Conservation (phyloP, 2,888 invertebrate genomes). For the Pheosia gnoma region DNA sequence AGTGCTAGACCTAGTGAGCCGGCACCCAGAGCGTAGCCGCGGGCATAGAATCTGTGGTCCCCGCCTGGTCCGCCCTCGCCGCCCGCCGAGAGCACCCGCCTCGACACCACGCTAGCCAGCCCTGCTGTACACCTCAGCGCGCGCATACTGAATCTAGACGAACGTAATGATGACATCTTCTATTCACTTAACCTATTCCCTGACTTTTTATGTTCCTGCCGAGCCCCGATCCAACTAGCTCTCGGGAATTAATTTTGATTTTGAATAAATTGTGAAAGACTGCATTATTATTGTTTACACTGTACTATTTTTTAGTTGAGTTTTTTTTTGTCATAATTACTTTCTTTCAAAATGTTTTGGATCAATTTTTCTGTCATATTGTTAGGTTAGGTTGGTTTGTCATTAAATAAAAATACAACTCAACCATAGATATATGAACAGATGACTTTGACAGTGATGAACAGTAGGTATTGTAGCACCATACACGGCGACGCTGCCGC, state of each 20-base stretch:
- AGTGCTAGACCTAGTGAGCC: constrained; percentile 64
- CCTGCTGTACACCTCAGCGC: constrained; percentile 45
- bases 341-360: neutral
- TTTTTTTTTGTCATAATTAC: neutral
- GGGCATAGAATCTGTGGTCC: constrained; percentile 16
- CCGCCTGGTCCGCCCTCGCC: constrained; percentile 24
- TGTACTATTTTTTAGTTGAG: constrained; percentile 1
- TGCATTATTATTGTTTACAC: constrained; percentile 2
- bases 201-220: neutral
- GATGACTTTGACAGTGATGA: neutral
- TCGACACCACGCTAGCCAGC: constrained; percentile 37
- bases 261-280: neutral
- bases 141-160: constrained; percentile 21
- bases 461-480: no score
- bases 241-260: constrained; percentile 3
- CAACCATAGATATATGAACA: neutral
- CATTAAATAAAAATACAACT: neutral
- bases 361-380: neutral
- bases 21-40: constrained; percentile 38
- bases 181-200: neutral
- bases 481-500: no score
- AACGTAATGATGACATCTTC: constrained; percentile 31
- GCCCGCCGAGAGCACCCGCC: constrained; percentile 24
- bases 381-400: neutral
- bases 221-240: constrained; percentile 3